Conservation (phyloP, 2,797 vertebrate genomes). For the Cheirogaleus major region DNA sequence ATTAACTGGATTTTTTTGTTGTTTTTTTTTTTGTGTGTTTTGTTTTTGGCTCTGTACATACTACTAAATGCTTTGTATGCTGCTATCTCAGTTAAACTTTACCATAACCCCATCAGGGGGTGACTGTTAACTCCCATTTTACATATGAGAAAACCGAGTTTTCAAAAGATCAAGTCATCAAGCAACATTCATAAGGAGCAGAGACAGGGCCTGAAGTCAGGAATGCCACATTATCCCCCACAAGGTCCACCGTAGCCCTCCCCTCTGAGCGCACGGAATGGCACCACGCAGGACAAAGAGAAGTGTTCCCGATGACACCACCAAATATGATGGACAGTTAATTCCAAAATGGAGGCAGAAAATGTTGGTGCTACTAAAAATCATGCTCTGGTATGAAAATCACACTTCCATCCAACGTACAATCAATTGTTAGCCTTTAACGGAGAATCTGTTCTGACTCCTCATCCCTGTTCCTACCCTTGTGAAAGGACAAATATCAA, state of each 20-base stretch:
- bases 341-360: background rate
- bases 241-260: accelerated
- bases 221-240: background rate
- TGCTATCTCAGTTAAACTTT: background rate
- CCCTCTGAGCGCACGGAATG: accelerated
- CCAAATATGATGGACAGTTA: background rate
- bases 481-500: background rate
- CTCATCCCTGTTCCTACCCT: background rate
- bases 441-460: background rate
- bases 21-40: background rate
- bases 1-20: background rate
- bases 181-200: background rate
- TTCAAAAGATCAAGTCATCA: background rate
- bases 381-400: background rate
- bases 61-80: background rate
- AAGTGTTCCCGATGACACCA: background rate
- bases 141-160: background rate
- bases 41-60: background rate
- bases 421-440: background rate
- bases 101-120: background rate
- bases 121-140: background rate
- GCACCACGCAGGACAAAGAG: background rate
- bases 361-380: background rate
- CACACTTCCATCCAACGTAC: background rate
- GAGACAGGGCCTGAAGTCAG: background rate